A percentile compares a stretch with the other conserved stretches of the same genome.
Evolutionary conservation across 2,888 invertebrate species (phyloP).

Genomic region (Apodemia mormo): DNA sequence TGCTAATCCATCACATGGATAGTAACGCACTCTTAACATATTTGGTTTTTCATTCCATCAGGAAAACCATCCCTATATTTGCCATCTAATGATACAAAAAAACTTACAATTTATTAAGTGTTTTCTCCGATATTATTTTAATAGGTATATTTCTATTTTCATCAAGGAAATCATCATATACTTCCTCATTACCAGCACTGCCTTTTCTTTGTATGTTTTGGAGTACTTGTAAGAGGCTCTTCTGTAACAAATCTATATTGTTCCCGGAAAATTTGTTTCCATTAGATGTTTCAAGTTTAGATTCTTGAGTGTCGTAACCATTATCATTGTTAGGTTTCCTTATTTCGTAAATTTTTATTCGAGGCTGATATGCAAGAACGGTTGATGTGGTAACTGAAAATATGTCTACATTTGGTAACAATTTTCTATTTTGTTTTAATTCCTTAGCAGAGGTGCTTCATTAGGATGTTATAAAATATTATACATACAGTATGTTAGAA

Average conservation of each 20-base stretch:
- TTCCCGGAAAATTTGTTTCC: slow-evolving; percentile 18
- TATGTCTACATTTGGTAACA: too few relatives aligned
- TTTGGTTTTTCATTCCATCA: too few relatives aligned
- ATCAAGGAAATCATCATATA: slow-evolving; percentile 22
- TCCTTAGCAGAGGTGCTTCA: too few relatives aligned
- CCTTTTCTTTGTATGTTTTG: slow-evolving; percentile 12
- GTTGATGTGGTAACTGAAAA: neutral
- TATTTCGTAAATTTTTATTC: slow-evolving; percentile 31
- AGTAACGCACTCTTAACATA: too few relatives aligned
- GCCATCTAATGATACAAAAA: too few relatives aligned
- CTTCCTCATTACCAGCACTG: neutral
- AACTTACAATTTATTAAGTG: slow-evolving; percentile 19
- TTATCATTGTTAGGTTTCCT: slow-evolving; percentile 22
- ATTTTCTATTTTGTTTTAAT: too few relatives aligned
- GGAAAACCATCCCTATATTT: too few relatives aligned
- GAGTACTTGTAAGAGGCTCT: slow-evolving; percentile 19
- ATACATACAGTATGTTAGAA: too few relatives aligned
- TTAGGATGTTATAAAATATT: too few relatives aligned
- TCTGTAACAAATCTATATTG: slow-evolving; percentile 15
- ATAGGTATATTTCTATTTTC: slow-evolving; percentile 29
- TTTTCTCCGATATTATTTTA: slow-evolving; percentile 20
- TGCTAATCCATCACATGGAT: too few relatives aligned
- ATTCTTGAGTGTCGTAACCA: slow-evolving; percentile 21
- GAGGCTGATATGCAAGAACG: neutral
- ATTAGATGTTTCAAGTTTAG: slow-evolving; percentile 11